Evolutionary conservation across 2,113 vertebrate genomes (phyloP), one percentile per base, ranked within the genome.

Genomic region (Patagioenas fasciata): DNA sequence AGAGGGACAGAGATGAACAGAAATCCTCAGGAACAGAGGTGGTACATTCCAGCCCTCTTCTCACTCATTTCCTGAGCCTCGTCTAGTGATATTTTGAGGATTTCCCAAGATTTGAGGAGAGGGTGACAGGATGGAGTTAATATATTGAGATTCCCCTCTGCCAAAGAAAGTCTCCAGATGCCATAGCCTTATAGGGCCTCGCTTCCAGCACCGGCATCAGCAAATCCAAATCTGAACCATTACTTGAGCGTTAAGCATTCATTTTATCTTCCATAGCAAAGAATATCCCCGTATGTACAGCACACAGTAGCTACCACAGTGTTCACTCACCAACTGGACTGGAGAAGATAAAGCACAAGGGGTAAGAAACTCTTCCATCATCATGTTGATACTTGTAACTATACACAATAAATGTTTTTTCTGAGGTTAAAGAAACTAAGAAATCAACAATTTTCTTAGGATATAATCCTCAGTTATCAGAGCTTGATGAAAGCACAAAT

Each of bases 321-420:
- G 54, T 62, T 74, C 50, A 97, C 98, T 98, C 98, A 99, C 99
- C 99, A 56, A 98, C 98, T 65, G 99, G 99, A 94, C 99, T 99
- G 96, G 99, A 99, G 98, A 99, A 99, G 97, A 99, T 99, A 98
- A 99, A 99, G 96, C 99, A 99, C 90, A 99, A 96, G 1, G 99
- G 99, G 16, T 99, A 99, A 57, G 99, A 99, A 78, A 99, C 98
- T 67, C 99, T 98, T 58, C 99, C 99, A 47, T 99, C 99, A n/a
- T 99, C 98, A 54, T 99, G 99, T 20, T 98, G 97, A 95, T 99
- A 99, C 96, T 99, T 99, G 89, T 99, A 99, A 96, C 99, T 99
- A 98, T 99, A 99, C 64, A 99, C 99, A 96, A 99, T 95, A 97
- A 99, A 99, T 96, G 99, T 99, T 97, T 98, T 95, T 98, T 96